Percentiles rank a stretch among this genome's conserved stretches.
phyloP scores from a whole-genome alignment of 2,797 vertebrate species.

The Xiphorhynchus erythropygius region DNA sequence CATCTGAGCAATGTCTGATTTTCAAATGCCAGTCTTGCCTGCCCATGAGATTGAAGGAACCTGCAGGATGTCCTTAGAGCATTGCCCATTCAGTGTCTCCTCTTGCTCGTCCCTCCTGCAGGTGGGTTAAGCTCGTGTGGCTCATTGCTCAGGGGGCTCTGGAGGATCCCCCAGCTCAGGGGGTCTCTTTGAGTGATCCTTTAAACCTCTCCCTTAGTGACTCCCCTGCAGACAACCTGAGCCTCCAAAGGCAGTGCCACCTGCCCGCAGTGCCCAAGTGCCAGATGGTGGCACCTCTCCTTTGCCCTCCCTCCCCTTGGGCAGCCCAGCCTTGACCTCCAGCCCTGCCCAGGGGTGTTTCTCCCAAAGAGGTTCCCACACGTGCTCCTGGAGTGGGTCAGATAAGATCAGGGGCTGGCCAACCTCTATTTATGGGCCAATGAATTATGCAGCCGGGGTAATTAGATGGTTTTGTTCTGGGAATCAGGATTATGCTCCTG shows the following conservation, averaged over 20 bases:
- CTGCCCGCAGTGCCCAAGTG: not conserved
- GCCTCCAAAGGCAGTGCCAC: not conserved
- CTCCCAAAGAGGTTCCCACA: not conserved
- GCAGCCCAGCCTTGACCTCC: not conserved
- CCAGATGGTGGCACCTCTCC: not conserved
- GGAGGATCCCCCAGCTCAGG: not conserved
- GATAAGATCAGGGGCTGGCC: slow-evolving; percentile 33
- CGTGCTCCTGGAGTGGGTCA: not conserved
- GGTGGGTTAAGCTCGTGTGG: not conserved
- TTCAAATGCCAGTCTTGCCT: not conserved
- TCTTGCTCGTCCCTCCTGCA: not conserved
- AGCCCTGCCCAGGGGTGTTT: not conserved
- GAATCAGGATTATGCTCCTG: slow-evolving; percentile 5
- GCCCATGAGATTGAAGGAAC: not conserved
- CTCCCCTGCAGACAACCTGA: not conserved
- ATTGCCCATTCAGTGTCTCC: not conserved
- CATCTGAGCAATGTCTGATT: slow-evolving; percentile 2
- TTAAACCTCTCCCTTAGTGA: not conserved
- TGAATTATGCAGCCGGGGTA: slow-evolving; percentile 40
- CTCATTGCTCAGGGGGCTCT: not conserved
- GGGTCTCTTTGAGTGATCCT: too few species aligned
- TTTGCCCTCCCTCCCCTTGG: not conserved
- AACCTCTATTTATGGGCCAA: not conserved
- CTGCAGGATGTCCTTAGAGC: not conserved
- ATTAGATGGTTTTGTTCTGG: slow-evolving; percentile 50